Base-by-base conservation (phyloP, 2,888 invertebrate genomes). In the Anticlea derivata region DNA sequence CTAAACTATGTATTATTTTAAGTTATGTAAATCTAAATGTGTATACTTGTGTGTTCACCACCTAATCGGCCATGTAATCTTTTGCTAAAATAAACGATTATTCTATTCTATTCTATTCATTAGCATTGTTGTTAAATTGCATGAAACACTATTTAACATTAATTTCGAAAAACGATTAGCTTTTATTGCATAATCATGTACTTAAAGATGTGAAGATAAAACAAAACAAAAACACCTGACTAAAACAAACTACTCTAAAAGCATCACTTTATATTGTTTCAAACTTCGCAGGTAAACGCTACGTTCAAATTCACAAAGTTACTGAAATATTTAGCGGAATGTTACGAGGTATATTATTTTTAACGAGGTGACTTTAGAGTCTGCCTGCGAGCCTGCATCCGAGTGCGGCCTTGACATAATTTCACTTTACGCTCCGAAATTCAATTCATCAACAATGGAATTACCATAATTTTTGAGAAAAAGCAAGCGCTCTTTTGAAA, bases 381-480 rank as follows among this genome's bases (percentile, higher is more conserved):
- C 49, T 45, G 34, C 39, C 47, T 39, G 33, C 6, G 38, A 34
- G 22, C 39, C 35, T 49, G 41, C 41, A 41, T 49, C 30, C 20
- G 12, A 49, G 48, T 35, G 17, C 30, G 49, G 41, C 49, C 49
- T 49, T 48, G 40, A 34, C 48, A 27, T 34, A 20, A 35, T 38
- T 44, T 38, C n/a, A 33, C 31, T 38, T 39, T 22, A 7, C 27
- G 10, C 29, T 41, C 12, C 10, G 35, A 37, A 55, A 55, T 55
- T 58, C 49, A 70, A 64, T 65, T 68, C 63, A 63, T 68, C 64
- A 64, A 55, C 47, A 56, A 54, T 39, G 47, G 40, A 62, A 65
- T 70, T 72, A 65, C 60, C 67, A 73, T 71, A 62, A 66, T 68
- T 71, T 65, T 56, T 33, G 40, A 62, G 61, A 52, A 60, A 51